Percentiles rank a stretch among this genome's conserved stretches.
These are phyloP conservation scores for Polydrusus tereticollis DNA, from an alignment of 2,888 invertebrate genomes.

Conservation along the genomic window DNA sequence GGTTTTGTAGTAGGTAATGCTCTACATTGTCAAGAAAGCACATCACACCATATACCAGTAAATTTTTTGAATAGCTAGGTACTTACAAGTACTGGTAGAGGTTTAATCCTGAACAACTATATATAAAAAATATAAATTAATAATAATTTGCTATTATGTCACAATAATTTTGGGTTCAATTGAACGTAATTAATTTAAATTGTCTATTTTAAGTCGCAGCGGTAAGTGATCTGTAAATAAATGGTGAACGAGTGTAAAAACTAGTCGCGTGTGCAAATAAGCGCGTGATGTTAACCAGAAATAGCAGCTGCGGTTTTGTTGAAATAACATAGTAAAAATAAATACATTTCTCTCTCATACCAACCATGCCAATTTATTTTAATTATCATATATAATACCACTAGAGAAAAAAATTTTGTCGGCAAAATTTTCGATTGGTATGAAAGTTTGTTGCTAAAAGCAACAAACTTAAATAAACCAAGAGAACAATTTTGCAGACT, in stretches of 20 bases:
- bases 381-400: too few relatives aligned
- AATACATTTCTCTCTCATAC: background rate
- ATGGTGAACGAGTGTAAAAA: background rate
- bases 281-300: background rate
- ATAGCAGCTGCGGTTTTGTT: background rate
- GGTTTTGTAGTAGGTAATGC: too few relatives aligned
- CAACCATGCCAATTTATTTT: too few relatives aligned
- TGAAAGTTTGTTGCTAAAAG: too few relatives aligned
- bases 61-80: slow-evolving; percentile 64
- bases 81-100: slow-evolving; percentile 98
- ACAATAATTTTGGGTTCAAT: background rate
- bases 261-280: background rate
- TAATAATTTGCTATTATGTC: slow-evolving; percentile 2
- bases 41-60: slow-evolving; percentile 65
- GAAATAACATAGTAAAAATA: background rate
- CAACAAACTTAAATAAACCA: too few relatives aligned
- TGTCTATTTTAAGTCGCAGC: background rate
- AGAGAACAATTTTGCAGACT: too few relatives aligned
- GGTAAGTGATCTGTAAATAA: background rate
- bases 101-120: slow-evolving; percentile 99
- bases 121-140: slow-evolving; percentile 60
- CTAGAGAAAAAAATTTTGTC: too few relatives aligned
- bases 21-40: slow-evolving; percentile 59
- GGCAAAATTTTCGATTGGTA: too few relatives aligned
- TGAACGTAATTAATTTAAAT: background rate